A percentile compares a stretch with the other conserved stretches of the same genome.
Conservation (phyloP, 2,888 invertebrate genomes). For the Tachystola acroxantha region DNA sequence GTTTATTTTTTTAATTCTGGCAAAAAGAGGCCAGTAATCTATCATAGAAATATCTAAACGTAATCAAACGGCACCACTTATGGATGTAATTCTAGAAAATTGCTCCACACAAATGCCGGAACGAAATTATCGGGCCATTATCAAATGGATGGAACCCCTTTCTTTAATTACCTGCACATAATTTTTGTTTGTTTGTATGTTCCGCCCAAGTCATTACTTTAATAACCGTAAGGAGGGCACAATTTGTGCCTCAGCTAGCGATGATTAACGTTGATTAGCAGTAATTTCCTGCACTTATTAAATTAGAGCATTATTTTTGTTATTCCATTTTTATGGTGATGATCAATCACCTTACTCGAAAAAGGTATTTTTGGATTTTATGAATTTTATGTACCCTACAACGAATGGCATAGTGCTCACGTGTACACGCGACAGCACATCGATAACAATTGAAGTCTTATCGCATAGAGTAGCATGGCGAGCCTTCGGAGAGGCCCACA, state of each 20-base stretch:
- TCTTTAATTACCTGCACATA: slow-evolving; percentile 71
- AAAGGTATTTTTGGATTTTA: no score
- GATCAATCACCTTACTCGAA: neutral
- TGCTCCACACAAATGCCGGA: slow-evolving; percentile 46
- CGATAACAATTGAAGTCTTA: no score
- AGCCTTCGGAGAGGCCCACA: no score
- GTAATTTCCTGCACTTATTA: slow-evolving; percentile 56
- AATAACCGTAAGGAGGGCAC: slow-evolving; percentile 55
- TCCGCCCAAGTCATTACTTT: slow-evolving; percentile 59
- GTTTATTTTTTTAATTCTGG: slow-evolving; percentile 8
- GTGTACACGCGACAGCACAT: no score
- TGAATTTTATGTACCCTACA: no score
- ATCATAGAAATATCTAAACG: slow-evolving; percentile 55
- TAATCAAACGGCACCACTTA: slow-evolving; percentile 56
- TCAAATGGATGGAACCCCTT: slow-evolving; percentile 68
- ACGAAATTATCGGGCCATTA: slow-evolving; percentile 69
- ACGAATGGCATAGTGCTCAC: no score
- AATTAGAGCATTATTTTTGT: slow-evolving; percentile 52
- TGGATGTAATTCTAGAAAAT: slow-evolving; percentile 65
- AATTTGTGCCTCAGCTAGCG: slow-evolving; percentile 48
- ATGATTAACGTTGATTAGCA: slow-evolving; percentile 60
- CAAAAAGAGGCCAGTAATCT: slow-evolving; percentile 30
- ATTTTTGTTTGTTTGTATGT: slow-evolving; percentile 69
- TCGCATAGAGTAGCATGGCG: no score
- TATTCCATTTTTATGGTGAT: slow-evolving; percentile 11